phyloP scores from a whole-genome alignment of 1,140 invertebrate species.

The Drosophila kanapiae region DNA sequence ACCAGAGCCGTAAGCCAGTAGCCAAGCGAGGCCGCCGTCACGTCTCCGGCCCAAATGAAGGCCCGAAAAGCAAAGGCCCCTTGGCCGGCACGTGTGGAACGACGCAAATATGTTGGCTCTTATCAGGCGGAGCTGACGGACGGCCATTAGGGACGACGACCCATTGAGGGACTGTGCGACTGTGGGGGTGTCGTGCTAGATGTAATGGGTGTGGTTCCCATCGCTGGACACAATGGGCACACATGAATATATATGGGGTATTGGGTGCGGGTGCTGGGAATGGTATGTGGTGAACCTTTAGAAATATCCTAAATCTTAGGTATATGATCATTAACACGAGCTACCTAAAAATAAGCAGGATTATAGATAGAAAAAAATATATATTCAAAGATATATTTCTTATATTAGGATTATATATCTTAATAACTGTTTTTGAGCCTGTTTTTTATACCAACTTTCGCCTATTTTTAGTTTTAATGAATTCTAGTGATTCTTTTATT shows the following conservation, averaged over 20 bases:
- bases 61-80: conserved; percentile 33
- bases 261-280: conserved; percentile 8
- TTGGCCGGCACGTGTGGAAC: conserved; percentile 50
- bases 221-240: conserved; percentile 39
- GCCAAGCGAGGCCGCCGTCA: conserved; percentile 11
- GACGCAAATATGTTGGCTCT: conserved; percentile 54
- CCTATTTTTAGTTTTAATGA: neutral
- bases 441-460: neutral
- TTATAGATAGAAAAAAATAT: no score
- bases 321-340: neutral
- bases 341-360: no score
- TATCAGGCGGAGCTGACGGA: conserved; percentile 51
- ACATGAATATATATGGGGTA: conserved; percentile 18
- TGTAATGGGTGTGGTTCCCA: conserved; percentile 40
- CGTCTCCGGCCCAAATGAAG: conserved; percentile 37
- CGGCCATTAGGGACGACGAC: conserved; percentile 59
- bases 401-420: no score
- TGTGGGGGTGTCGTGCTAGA: conserved; percentile 18
- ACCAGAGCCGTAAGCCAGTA: conserved; percentile 1
- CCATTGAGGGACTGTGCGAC: conserved; percentile 32
- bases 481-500: neutral
- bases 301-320: no score
- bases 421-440: no score
- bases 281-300: neutral
- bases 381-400: no score